Percentiles rank a stretch among this genome's conserved stretches.
Evolutionary conservation across 2,113 vertebrate genomes (phyloP).

Genomic region (Epinephelus lanceolatus): DNA sequence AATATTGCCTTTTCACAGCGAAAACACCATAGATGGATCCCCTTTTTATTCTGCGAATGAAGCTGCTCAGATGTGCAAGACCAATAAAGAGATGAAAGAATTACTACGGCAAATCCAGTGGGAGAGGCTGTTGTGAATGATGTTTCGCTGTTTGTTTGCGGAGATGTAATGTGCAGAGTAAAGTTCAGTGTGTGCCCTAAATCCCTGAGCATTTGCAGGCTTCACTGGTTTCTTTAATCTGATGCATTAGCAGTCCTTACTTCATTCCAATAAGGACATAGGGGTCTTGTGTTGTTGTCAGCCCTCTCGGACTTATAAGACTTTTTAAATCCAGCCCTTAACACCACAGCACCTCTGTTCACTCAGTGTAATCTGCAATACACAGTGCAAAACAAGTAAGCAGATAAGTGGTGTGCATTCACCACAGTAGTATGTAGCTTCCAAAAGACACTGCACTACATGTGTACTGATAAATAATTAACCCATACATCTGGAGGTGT

Average conservation of each 20-base stretch:
- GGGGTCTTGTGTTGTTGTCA: slow-evolving; percentile 55
- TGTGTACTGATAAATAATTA: slow-evolving; percentile 71
- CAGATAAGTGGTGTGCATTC: slow-evolving; percentile 11
- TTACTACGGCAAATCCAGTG: slow-evolving; percentile 40
- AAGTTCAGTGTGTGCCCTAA: slow-evolving; percentile 49
- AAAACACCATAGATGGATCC: slow-evolving; percentile 39
- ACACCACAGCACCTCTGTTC: slow-evolving; percentile 23
- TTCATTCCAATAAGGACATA: slow-evolving; percentile 55
- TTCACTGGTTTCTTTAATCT: slow-evolving; percentile 60
- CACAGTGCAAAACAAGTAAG: slow-evolving; percentile 20
- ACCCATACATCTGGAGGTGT: slow-evolving; percentile 58
- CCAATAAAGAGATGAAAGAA: slow-evolving; percentile 61
- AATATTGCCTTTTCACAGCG: slow-evolving; percentile 37
- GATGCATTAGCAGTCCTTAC: slow-evolving; percentile 59
- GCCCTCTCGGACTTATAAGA: slow-evolving; percentile 24
- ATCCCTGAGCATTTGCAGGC: slow-evolving; percentile 50
- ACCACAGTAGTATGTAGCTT: neutral
- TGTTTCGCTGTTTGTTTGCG: slow-evolving; percentile 40
- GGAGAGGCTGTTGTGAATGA: slow-evolving; percentile 34
- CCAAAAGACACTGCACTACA: slow-evolving; percentile 19
- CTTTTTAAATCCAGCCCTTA: slow-evolving; percentile 48
- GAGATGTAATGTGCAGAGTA: slow-evolving; percentile 44
- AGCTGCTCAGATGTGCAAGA: slow-evolving; percentile 49
- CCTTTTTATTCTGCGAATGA: slow-evolving; percentile 34
- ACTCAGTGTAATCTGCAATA: slow-evolving; percentile 21